Percentiles rank a stretch among this genome's conserved stretches.
phyloP scores from a whole-genome alignment of 30 jellyfish, hydroid and myxozoan species.

The Turritopsis dohrnii region DNA sequence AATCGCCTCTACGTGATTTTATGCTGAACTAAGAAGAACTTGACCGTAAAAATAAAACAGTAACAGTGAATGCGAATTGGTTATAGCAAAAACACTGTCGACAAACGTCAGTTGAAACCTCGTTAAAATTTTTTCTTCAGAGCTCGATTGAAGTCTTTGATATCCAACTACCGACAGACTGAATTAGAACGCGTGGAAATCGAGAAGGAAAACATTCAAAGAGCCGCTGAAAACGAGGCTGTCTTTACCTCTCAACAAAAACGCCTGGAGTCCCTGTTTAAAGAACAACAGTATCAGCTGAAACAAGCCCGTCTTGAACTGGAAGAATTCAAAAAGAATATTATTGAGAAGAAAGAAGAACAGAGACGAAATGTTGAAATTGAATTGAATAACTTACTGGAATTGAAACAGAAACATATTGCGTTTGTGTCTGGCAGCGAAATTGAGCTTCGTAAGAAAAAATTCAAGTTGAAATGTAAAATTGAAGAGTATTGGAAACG shows the following conservation, averaged over 20 bases:
- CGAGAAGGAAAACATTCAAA: slow-evolving; percentile 31
- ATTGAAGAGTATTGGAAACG: slow-evolving; percentile 88
- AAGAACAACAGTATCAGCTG: slow-evolving; percentile 15
- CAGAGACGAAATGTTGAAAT: slow-evolving; percentile 49
- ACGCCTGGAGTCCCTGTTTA: slow-evolving; percentile 23
- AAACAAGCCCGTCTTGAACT: slow-evolving; percentile 22
- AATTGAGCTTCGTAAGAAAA: slow-evolving; percentile 50
- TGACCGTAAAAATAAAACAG: too few species aligned
- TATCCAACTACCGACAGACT: slow-evolving; percentile 51
- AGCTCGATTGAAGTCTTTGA: slow-evolving; percentile 46
- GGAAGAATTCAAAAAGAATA: slow-evolving; percentile 31
- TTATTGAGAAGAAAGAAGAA: slow-evolving; percentile 42
- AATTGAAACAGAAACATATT: slow-evolving; percentile 23
- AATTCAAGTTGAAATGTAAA: slow-evolving; percentile 52
- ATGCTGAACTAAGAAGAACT: too few species aligned
- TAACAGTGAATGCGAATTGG: too few species aligned
- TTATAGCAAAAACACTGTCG: too few species aligned
- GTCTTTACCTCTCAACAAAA: slow-evolving; percentile 26
- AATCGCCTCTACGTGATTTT: too few species aligned
- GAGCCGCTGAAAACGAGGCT: slow-evolving; percentile 32
- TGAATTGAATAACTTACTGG: slow-evolving; percentile 39
- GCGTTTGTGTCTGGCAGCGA: slow-evolving; percentile 33
- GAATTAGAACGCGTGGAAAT: slow-evolving; percentile 62
- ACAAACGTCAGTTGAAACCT: too few species aligned
- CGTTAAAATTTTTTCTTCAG: too few species aligned